phyloP scores from a whole-genome alignment of 1,140 invertebrate species.

The Popillia japonica region DNA sequence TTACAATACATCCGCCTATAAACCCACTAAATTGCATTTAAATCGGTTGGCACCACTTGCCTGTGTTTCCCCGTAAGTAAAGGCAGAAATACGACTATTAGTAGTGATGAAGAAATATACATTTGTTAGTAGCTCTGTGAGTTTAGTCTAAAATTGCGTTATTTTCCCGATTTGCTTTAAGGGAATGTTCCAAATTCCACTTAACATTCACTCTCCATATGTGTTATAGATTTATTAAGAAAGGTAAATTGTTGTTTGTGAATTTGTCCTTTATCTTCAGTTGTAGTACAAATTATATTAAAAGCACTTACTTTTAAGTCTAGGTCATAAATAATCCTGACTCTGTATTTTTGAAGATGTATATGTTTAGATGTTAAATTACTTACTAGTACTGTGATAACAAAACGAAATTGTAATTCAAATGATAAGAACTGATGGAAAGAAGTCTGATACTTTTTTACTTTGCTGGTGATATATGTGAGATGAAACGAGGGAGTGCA shows the following conservation, averaged over 20 bases:
- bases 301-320: neutral
- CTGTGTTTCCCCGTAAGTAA: no score
- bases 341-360: neutral
- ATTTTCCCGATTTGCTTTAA: neutral
- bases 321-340: neutral
- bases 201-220: neutral
- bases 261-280: neutral
- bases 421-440: conserved; percentile 23
- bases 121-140: neutral
- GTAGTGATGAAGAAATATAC: neutral
- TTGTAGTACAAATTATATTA: neutral
- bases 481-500: no score
- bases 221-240: neutral
- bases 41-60: no score
- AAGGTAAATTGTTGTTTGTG: neutral
- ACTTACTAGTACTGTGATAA: conserved; percentile 16
- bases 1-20: no score
- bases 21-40: no score
- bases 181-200: neutral
- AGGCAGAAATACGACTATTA: neutral
- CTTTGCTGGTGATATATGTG: neutral
- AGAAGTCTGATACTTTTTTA: conserved; percentile 27
- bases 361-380: neutral
- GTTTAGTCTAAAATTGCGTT: neutral
- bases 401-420: neutral